Evolutionary conservation across 1,140 invertebrate species (phyloP).

Genomic region (Drosophila gunungcola): DNA sequence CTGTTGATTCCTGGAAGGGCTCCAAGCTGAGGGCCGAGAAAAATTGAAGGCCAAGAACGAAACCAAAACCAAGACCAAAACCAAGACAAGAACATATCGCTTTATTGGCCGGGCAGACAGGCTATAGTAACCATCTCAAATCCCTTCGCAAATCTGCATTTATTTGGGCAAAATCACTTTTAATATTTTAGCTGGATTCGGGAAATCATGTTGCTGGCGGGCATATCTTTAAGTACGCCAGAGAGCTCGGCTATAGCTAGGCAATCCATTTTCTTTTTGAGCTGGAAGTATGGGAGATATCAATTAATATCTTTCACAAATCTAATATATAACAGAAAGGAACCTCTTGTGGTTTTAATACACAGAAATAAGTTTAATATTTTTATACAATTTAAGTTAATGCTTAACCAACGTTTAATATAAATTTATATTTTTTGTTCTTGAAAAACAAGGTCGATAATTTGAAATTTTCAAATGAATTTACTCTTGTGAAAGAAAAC

Average conservation of each 20-base stretch:
- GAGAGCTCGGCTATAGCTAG: slow-evolving; percentile 19
- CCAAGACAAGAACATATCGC: slow-evolving; percentile 18
- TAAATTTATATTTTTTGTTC: no score
- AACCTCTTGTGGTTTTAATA: no score
- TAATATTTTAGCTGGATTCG: slow-evolving; percentile 10
- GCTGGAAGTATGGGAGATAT: background rate
- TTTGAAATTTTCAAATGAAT: no score
- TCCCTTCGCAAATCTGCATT: slow-evolving; percentile 35
- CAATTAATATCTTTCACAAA: background rate
- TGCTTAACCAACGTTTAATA: no score
- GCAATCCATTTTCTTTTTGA: slow-evolving; percentile 19
- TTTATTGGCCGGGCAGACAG: slow-evolving; percentile 7
- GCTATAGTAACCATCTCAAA: slow-evolving; percentile 18
- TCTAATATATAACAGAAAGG: no score
- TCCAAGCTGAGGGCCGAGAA: slow-evolving; percentile 10
- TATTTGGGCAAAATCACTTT: slow-evolving; percentile 25
- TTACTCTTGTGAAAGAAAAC: no score
- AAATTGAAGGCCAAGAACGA: slow-evolving; percentile 39
- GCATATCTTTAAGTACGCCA: slow-evolving; percentile 8
- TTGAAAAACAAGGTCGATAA: no score
- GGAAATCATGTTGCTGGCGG: background rate
- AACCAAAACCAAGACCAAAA: slow-evolving; percentile 1
- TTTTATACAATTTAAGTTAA: no score
- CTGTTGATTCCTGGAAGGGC: slow-evolving; percentile 38
- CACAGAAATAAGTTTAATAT: no score